Evolutionary conservation across 2,888 invertebrate genomes (phyloP).

Genomic region (Mimumesa dahlbomi): DNA sequence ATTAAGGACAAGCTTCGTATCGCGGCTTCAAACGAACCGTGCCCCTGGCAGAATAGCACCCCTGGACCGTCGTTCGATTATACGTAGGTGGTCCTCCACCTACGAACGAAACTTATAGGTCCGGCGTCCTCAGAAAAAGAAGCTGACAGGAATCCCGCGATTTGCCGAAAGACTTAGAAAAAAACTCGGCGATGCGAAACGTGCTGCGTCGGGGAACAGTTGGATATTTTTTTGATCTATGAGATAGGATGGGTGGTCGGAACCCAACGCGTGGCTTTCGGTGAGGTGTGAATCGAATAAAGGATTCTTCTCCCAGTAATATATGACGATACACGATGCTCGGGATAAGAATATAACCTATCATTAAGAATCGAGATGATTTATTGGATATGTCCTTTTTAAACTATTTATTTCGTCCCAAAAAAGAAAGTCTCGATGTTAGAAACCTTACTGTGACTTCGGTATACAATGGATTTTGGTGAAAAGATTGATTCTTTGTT

Average conservation of each 20-base stretch:
- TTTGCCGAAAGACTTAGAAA: slow-evolving; percentile 7
- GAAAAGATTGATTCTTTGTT: no score
- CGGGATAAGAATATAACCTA: not conserved
- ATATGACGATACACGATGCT: not conserved
- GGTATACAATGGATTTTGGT: no score
- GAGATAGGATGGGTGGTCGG: slow-evolving; percentile 20
- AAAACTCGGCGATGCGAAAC: slow-evolving; percentile 1
- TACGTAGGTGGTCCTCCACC: slow-evolving; percentile 20
- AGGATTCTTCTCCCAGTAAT: not conserved
- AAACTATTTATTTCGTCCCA: not conserved
- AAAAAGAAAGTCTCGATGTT: no score
- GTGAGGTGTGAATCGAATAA: not conserved
- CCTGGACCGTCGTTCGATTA: slow-evolving; percentile 32
- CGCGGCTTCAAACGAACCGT: slow-evolving; percentile 55
- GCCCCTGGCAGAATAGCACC: slow-evolving; percentile 28
- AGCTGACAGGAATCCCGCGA: slow-evolving; percentile 19
- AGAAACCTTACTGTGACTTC: no score
- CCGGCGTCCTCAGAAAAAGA: slow-evolving; percentile 1
- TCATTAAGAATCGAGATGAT: slow-evolving; percentile 16
- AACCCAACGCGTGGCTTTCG: slow-evolving; percentile 4
- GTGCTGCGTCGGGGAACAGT: not conserved
- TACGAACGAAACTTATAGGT: slow-evolving; percentile 28
- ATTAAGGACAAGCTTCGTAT: slow-evolving; percentile 28
- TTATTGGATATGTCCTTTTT: not conserved
- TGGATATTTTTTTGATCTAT: slow-evolving; percentile 32